phyloP scores from a whole-genome alignment of 2,113 vertebrate species.

The Pterocles burchelli region DNA sequence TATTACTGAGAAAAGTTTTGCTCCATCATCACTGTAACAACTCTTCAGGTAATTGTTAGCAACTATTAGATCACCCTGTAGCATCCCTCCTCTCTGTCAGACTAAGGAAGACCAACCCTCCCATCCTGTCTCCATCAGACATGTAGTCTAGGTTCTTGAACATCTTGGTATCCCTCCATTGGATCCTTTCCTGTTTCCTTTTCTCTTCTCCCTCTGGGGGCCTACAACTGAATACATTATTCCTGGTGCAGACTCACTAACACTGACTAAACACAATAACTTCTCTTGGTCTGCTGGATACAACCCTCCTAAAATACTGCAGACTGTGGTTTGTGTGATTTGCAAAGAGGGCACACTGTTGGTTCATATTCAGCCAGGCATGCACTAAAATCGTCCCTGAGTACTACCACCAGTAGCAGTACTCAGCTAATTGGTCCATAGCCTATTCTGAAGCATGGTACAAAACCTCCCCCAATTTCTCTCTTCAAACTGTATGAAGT shows the following conservation, averaged over 20 bases:
- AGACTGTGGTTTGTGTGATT: neutral
- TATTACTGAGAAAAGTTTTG: neutral
- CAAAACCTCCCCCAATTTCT: neutral
- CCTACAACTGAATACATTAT: neutral
- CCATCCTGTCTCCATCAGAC: neutral
- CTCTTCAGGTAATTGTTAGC: neutral
- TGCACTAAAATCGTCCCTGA: neutral
- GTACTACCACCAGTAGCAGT: neutral
- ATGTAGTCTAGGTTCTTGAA: neutral
- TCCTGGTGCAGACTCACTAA: neutral
- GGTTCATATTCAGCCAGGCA: neutral
- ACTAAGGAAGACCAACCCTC: neutral
- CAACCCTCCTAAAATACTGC: fast-evolving
- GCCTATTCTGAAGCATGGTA: neutral
- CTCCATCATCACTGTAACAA: neutral
- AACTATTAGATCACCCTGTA: neutral
- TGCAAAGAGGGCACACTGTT: neutral
- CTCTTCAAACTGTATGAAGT: neutral
- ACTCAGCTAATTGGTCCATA: neutral
- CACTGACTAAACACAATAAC: neutral
- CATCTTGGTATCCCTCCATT: neutral
- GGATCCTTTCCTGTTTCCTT: neutral
- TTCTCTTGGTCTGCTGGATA: neutral
- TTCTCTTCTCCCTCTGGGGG: neutral
- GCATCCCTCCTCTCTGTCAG: neutral